Percentiles rank a stretch among this genome's conserved stretches.
Evolutionary conservation across 2,888 invertebrate species (phyloP).

Genomic region (Lymantria monacha): DNA sequence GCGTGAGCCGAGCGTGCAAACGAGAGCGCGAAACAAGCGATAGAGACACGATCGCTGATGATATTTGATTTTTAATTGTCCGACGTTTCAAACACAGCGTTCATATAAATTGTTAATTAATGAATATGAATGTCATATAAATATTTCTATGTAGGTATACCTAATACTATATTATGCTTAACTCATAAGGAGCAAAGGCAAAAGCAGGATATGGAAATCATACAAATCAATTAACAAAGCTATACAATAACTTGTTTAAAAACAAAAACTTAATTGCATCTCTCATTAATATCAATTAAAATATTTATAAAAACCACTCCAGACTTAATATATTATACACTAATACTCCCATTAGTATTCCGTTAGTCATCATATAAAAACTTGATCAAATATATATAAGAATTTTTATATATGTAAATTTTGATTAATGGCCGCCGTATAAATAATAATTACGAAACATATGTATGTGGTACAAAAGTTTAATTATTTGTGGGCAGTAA

Average conservation of each 20-base stretch:
- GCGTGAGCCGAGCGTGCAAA: no score
- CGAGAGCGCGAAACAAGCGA: no score
- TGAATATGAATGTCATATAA: no score
- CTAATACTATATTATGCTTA: no score
- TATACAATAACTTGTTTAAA: not conserved
- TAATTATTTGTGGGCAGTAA: constrained; percentile 15
- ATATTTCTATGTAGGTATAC: no score
- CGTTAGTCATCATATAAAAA: constrained; percentile 12
- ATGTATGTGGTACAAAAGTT: constrained; percentile 19
- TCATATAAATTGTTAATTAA: no score
- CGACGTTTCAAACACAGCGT: no score
- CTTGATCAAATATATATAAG: not conserved
- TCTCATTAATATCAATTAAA: constrained; percentile 32
- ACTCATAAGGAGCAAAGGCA: no score
- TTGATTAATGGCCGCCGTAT: constrained; percentile 13
- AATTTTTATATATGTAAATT: not conserved
- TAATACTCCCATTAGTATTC: not conserved
- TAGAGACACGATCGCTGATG: no score
- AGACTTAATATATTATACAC: not conserved
- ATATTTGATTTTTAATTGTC: no score
- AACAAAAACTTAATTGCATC: constrained; percentile 8
- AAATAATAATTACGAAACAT: constrained; percentile 9
- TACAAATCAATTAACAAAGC: no score
- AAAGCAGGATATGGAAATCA: no score
- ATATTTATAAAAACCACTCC: constrained; percentile 7